phyloP scores from a whole-genome alignment of 2,888 invertebrate species.

The Steinernema hermaphroditum region DNA sequence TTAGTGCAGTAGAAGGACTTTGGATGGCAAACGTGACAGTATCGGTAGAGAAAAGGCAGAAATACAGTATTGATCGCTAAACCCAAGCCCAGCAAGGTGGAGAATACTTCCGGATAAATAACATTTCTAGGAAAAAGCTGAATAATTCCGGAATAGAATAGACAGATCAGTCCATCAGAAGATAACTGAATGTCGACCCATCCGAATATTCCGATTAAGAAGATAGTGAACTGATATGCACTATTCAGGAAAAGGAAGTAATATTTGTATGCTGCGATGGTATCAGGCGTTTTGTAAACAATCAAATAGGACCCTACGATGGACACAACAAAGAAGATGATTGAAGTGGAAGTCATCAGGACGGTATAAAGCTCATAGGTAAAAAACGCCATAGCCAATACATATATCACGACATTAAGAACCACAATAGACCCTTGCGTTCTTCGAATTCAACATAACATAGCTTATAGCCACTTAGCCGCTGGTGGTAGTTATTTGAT shows the following conservation, averaged over 20 bases:
- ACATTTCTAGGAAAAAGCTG: neutral
- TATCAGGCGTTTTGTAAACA: too few species aligned
- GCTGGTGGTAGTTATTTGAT: too few species aligned
- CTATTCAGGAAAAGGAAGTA: neutral
- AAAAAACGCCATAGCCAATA: too few species aligned
- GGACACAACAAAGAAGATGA: neutral
- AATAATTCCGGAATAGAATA: neutral
- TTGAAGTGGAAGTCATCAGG: neutral
- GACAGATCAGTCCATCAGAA: neutral
- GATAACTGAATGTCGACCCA: neutral
- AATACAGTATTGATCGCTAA: too few species aligned
- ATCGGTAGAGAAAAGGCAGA: too few species aligned
- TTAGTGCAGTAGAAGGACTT: too few species aligned
- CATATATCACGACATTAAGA: too few species aligned
- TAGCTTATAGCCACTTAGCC: too few species aligned
- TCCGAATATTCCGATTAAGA: too few species aligned
- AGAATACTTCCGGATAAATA: neutral
- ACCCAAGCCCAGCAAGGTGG: neutral
- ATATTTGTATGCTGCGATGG: neutral
- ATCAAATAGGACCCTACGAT: neutral
- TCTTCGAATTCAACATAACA: too few species aligned
- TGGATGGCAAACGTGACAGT: too few species aligned
- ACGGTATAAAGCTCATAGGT: neutral
- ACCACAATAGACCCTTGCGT: too few species aligned
- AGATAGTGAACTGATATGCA: neutral